Conservation (phyloP, 2,113 vertebrate species). For the Heloderma charlesbogerti region DNA sequence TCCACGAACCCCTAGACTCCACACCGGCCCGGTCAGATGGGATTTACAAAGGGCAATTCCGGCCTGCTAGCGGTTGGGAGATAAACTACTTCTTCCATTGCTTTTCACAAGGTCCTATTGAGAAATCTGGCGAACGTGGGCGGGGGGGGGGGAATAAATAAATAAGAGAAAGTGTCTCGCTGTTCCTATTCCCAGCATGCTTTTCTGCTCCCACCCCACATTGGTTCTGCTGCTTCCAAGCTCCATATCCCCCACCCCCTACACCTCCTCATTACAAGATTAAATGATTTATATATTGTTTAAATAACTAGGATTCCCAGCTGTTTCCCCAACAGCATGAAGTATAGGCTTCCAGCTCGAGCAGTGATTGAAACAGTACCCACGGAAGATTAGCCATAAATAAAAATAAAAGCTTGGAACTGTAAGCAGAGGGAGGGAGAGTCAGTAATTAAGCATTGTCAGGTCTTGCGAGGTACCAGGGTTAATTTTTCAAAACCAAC, state of each 20-base stretch:
- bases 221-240: not conserved
- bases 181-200: not conserved
- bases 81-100: not conserved
- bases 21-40: not conserved
- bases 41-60: not conserved
- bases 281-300: not conserved
- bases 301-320: conserved; percentile 29
- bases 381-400: conserved; percentile 6
- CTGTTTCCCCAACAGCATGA: not conserved
- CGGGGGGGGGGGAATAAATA: not conserved
- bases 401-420: conserved; percentile 30
- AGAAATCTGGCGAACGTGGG: not conserved
- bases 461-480: not conserved
- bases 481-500: not conserved
- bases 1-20: not conserved
- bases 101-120: not conserved
- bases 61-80: not conserved
- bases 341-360: not conserved
- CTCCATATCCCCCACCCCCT: not conserved
- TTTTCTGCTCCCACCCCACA: not conserved
- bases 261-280: not conserved
- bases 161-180: not conserved
- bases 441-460: not conserved
- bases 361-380: not conserved
- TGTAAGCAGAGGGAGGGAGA: not conserved